Conservation (phyloP, 30 jellyfish, hydroid and myxozoan species). For the Turritopsis dohrnii region DNA sequence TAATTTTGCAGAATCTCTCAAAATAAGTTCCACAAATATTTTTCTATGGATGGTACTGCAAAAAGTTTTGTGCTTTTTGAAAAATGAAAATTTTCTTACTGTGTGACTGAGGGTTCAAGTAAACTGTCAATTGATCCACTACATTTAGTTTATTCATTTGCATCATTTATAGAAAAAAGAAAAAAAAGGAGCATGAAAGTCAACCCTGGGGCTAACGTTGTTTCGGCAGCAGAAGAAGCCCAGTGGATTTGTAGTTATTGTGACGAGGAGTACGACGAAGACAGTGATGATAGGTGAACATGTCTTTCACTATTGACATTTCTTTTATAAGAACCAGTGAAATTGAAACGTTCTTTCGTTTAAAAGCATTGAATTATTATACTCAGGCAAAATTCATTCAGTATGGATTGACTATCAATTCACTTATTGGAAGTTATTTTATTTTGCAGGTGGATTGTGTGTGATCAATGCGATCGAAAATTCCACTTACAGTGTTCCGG, state of each 20-base stretch:
- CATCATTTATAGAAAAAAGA: not conserved
- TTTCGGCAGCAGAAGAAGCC: not conserved
- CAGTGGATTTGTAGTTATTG: not conserved
- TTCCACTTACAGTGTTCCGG: too few species aligned
- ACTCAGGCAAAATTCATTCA: too few species aligned
- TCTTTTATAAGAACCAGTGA: too few species aligned
- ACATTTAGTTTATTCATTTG: too few species aligned
- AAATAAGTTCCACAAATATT: not conserved
- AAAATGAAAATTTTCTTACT: not conserved
- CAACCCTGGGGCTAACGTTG: not conserved
- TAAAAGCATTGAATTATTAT: too few species aligned
- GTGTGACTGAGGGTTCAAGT: not conserved
- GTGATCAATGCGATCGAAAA: too few species aligned
- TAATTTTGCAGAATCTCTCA: not conserved
- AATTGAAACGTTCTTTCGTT: too few species aligned
- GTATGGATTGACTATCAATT: too few species aligned
- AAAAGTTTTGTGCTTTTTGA: not conserved
- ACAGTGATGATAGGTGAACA: not conserved
- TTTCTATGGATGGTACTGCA: not conserved
- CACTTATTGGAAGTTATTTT: too few species aligned
- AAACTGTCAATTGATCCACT: too few species aligned
- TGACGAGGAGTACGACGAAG: not conserved
- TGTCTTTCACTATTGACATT: not conserved
- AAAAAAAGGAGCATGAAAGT: not conserved
- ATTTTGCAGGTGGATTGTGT: too few species aligned